Evolutionary conservation across 2,797 vertebrate species (phyloP), one percentile per base, ranked within the genome.

Genomic region (Pipistrellus pygmaeus): DNA sequence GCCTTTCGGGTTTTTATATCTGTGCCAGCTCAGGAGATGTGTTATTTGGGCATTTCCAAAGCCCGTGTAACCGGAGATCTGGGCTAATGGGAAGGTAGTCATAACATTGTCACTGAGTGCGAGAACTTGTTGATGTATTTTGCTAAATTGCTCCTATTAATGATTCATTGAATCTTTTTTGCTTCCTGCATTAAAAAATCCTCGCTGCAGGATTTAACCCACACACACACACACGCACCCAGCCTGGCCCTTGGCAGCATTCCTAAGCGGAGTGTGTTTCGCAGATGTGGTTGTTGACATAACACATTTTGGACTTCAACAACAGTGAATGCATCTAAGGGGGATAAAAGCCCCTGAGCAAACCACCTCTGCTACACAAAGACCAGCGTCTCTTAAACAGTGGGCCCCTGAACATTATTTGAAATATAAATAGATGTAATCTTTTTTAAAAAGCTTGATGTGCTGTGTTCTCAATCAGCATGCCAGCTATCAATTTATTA

Each of bases 101-200:
- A 91, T 80, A 90, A 89, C 60, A 57, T 95, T 97, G 94, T 90
- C 82, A 85, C 53, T 4, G 38, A 93, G 88, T 86, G 87, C n/a
- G 85, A 91, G 55, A 72, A 88, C 57, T 94, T 94, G 88, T 94
- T 90, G 92, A 95, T 95, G 8, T 82, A 91, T 96, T 96, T 97
- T 97, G 85, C 81, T 96, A 93, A 97, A 81, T 93, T 94, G 81
- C 87, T 25, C 48, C 94, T 92, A 94, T 83, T 88, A 97, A 93
- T 96, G 94, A 95, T 93, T 93, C 84, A 95, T 90, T 21, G 64
- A 51, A 85, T 92, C 44, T 92, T 53, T 95, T 95, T 95, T 90
- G 44, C 77, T 95, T 96, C 66, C 78, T 84, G 81, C 72, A 60
- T n/a, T 85, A 88, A 95, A 23, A 95, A 75, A 62, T 32, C 46